phyloP scores from a whole-genome alignment of 2,113 vertebrate genomes.

The Hylia prasina region DNA sequence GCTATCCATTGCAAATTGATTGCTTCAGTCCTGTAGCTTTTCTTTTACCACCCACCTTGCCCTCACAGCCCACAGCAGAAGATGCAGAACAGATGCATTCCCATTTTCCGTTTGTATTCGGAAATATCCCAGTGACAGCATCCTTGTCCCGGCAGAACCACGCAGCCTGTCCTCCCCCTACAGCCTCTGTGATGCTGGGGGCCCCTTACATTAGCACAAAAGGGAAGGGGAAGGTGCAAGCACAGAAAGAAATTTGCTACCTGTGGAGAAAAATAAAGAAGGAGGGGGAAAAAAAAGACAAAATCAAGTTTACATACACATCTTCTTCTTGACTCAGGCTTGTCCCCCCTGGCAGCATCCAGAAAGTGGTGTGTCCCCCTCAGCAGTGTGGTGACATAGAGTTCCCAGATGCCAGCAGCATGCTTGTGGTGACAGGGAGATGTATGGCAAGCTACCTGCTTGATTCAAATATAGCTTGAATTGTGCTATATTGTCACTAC shows the following conservation, averaged over 20 bases:
- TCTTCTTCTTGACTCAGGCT: not conserved
- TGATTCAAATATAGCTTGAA: not conserved
- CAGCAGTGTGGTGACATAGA: not conserved
- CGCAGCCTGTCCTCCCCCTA: not conserved
- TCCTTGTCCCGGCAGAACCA: rapidly evolving
- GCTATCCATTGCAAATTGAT: not conserved
- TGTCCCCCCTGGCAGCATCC: not conserved
- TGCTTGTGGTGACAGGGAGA: not conserved
- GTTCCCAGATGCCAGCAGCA: not conserved
- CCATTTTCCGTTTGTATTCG: not conserved
- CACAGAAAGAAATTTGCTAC: rapidly evolving
- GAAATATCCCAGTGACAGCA: not conserved
- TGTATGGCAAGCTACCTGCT: not conserved
- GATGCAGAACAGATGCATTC: not conserved
- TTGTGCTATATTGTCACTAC: not conserved
- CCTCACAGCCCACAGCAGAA: not conserved
- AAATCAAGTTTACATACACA: not conserved
- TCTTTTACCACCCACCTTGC: not conserved
- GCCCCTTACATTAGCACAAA: not conserved
- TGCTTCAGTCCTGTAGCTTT: not conserved
- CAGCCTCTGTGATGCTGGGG: not conserved
- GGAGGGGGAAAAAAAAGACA: not conserved
- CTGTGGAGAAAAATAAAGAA: not conserved
- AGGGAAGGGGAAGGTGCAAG: not conserved
- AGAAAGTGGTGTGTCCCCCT: not conserved